These are phyloP conservation scores for Ptilodon capucinus DNA, from an alignment of 2,888 invertebrate genomes.

Conservation along the genomic window DNA sequence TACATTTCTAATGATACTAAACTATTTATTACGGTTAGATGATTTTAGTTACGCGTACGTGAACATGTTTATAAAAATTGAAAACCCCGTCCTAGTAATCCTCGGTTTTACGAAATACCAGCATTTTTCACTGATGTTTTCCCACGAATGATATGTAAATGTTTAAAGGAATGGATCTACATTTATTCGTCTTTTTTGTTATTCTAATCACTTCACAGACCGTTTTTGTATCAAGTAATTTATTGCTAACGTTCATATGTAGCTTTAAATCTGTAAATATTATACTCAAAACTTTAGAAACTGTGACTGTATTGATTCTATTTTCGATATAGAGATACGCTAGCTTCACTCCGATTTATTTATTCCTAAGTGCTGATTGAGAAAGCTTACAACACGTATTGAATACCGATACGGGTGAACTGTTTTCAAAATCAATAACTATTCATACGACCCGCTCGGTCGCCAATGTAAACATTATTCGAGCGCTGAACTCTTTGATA, in stretches of 20 bases:
- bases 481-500: conserved; percentile 48
- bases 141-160: background rate
- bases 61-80: no score
- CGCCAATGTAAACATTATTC: conserved; percentile 48
- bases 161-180: background rate
- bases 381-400: conserved; percentile 12
- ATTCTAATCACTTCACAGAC: background rate
- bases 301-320: background rate
- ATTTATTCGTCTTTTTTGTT: background rate
- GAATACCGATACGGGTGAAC: conserved; percentile 21
- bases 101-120: background rate
- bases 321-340: background rate
- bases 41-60: no score
- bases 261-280: no score
- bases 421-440: conserved; percentile 49
- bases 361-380: conserved; percentile 5
- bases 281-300: no score
- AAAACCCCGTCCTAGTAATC: no score
- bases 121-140: background rate
- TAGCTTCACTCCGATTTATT: background rate
- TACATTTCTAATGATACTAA: no score
- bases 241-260: no score
- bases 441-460: conserved; percentile 43
- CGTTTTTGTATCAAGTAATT: no score
- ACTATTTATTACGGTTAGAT: no score